Base-by-base conservation (phyloP, 30 jellyfish, hydroid and myxozoan species). In the Hydractinia echinata region DNA sequence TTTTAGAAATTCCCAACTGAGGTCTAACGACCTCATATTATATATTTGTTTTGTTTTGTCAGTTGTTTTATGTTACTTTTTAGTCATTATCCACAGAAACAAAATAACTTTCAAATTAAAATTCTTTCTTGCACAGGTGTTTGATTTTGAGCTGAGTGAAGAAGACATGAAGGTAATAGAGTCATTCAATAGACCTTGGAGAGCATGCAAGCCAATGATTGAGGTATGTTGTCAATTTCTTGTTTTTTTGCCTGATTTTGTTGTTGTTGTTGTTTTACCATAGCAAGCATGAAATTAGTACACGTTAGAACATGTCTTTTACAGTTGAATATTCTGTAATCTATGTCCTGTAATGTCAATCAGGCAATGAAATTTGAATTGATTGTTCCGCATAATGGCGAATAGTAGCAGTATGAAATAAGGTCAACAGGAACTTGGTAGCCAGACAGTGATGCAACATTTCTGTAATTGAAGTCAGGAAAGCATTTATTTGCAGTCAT, bases 151-250 rank as follows among this genome's bases (percentile, higher is more conserved):
- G 49, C 77, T 94, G 67, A 68, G 87, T 13, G 76, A 81, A 5
- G 95, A 84, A 16, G 99, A 94, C 30, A 80, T 94, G 87, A 83
- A 69, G 56, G 84, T 67, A 20, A 82, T 94, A 19, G 84, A 76
- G 11, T 74, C 96, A 8, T 85, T 84, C 66, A 68, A 94, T 79
- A 87, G 69, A 10, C 80, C 83, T n/a, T 94, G 99, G 99, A 84
- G 99, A 66, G 96, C 96, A 4, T 94, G 99, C 76, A 51, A 81
- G 5, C 99, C 99, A 0, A 84, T 77, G 78, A 66, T 94, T 9
- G 76, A 68, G 76, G 99, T 94, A 79, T 76, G 98, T 3, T 10
- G n/a, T 10, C 10, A 10, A 21, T 10, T 50, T 58, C 19, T 58
- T 13, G 44, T 30, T 58, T 58, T 16, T 16, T 58, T 1, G 19